These are phyloP conservation scores for Calvadosia cruxmelitensis DNA, from an alignment of 30 jellyfish, hydroid and myxozoan genomes.

Conservation along the genomic window DNA sequence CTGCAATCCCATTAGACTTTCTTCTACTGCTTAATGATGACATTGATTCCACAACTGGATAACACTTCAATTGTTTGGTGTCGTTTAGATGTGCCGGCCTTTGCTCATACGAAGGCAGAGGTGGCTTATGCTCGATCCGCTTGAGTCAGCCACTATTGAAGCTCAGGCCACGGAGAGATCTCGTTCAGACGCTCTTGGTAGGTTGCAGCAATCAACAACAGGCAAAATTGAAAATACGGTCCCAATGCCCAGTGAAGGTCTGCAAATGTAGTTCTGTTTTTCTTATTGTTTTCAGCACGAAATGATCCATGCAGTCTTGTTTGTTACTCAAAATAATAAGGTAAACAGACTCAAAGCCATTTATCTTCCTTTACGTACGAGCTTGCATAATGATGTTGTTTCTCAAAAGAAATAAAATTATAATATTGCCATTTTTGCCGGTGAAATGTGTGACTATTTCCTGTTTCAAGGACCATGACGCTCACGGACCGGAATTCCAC, in stretches of 20 bases:
- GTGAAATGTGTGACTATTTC: too few species aligned
- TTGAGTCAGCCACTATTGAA: slow-evolving; percentile 80
- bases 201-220: slow-evolving; percentile 5
- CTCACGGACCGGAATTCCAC: slow-evolving; percentile 96
- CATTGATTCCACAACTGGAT: too few species aligned
- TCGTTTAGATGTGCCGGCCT: slow-evolving; percentile 99
- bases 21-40: too few species aligned
- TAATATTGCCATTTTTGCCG: too few species aligned
- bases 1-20: too few species aligned
- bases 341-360: slow-evolving; percentile 12
- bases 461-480: slow-evolving; percentile 98
- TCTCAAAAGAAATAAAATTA: neutral
- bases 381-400: too few species aligned
- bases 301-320: slow-evolving; percentile 95
- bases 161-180: slow-evolving; percentile 85
- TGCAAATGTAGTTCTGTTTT: neutral
- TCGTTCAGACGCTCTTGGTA: slow-evolving; percentile 86
- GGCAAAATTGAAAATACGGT: neutral
- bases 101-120: slow-evolving; percentile 84
- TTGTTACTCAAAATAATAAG: slow-evolving; percentile 92
- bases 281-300: slow-evolving; percentile 69
- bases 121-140: slow-evolving; percentile 73
- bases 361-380: too few species aligned
- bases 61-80: too few species aligned
- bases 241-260: too few species aligned